Base-by-base conservation (phyloP, 2,113 vertebrate species). In the Propithecus coquereli region DNA sequence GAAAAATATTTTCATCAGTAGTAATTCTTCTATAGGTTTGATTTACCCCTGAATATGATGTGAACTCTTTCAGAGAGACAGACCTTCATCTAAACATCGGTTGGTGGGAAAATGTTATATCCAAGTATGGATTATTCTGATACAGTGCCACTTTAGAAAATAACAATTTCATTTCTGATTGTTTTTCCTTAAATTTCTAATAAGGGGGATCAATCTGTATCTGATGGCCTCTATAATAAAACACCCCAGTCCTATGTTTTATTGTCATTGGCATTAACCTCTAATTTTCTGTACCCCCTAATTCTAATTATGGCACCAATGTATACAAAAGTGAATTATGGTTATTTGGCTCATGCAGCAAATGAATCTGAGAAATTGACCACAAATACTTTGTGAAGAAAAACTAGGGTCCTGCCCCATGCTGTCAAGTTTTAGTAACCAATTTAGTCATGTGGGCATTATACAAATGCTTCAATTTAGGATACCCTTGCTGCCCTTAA, bases 1-100 rank as follows among this genome's bases (percentile, higher is more conserved):
- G 91, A 98, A 98, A 98, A 98, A 97, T 98, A 98, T 71, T 86
- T 94, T 87, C 95, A 97, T 93, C 93, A 97, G 93, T 84, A 96
- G 57, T 81, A 94, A 98, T 97, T 98, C 57, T 89, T 95, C 96
- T 88, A 77, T 93, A 81, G 94, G 57, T 97, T 66, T 74, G 27
- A 68, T 79, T 97, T 90, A 95, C 59, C 91, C 96, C 43, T 57
- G 77, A 93, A 3, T 94, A 81, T 71, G 83, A 94, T 93, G 70
- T 91, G 83, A 30, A 90, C 66, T 61, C 79, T 85, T 22, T 77
- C 25, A 93, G 81, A 96, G 93, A 96, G 85, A 95, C 81, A 70
- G 11, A 32, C 50, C 47, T 97, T 97, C 89, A 96, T 88, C 87
- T 73, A 91, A 76, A 93, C 9, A 32, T 82, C 86, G 93, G 66